Evolutionary conservation across 37 sponge, comb jelly and placozoan species (phyloP).

Genomic region (Sycon ciliatum): DNA sequence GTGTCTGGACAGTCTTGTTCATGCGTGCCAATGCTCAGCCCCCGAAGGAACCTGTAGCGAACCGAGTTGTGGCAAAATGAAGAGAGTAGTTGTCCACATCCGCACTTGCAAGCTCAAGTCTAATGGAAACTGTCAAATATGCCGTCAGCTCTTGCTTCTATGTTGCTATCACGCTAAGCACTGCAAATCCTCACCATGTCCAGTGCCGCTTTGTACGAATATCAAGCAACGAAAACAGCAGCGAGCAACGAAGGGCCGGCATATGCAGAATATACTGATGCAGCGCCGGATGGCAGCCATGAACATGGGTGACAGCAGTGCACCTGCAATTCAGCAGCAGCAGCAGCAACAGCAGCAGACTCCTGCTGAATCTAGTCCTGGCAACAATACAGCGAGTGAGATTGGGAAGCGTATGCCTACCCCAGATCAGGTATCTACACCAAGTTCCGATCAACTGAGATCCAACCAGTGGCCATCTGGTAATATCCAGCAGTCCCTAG

Average conservation of each 20-base stretch:
- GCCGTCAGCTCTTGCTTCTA: slow-evolving; percentile 76
- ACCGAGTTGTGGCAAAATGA: slow-evolving; percentile 85
- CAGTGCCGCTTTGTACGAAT: slow-evolving; percentile 75
- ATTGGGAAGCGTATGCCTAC: no score
- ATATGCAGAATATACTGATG: slow-evolving; percentile 46
- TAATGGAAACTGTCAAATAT: slow-evolving; percentile 59
- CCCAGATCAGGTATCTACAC: no score
- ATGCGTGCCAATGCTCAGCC: slow-evolving; percentile 78
- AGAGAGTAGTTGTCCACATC: slow-evolving; percentile 78
- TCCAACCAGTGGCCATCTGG: no score
- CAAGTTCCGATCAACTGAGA: no score
- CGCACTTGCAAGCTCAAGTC: slow-evolving; percentile 55
- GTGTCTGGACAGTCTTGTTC: slow-evolving; percentile 72
- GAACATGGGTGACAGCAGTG: no score
- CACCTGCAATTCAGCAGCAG: no score
- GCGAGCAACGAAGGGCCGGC: slow-evolving; percentile 29
- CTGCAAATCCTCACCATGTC: slow-evolving; percentile 71
- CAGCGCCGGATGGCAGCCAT: no score
- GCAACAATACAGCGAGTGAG: no score
- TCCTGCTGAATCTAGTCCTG: no score
- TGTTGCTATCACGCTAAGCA: slow-evolving; percentile 78
- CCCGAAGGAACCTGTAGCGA: slow-evolving; percentile 48
- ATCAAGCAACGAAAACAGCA: slow-evolving; percentile 72
- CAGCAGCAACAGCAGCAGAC: no score
- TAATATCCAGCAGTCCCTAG: no score